Conservation (phyloP, 2,888 invertebrate genomes). For the Stegophylla sp. region DNA sequence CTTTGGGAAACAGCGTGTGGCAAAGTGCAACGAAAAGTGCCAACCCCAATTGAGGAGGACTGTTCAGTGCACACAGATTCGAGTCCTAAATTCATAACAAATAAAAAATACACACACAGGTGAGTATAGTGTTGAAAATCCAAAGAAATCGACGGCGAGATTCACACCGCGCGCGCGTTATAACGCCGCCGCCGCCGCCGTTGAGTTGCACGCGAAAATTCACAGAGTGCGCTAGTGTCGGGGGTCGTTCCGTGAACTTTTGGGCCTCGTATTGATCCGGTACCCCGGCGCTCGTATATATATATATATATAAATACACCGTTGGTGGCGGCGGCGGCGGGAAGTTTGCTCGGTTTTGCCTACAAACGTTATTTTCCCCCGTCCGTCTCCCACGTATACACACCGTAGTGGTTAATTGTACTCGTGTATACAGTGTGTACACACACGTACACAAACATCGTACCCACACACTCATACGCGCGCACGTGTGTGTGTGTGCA, state of each 20-base stretch:
- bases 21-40: too few relatives aligned
- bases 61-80: too few relatives aligned
- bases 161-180: neutral
- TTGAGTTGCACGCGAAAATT: constrained; percentile 16
- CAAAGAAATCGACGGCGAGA: too few relatives aligned
- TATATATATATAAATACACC: neutral
- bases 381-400: too few relatives aligned
- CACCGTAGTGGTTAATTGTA: constrained; percentile 55
- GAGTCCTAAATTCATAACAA: too few relatives aligned
- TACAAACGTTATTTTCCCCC: constrained; percentile 54
- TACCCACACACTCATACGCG: neutral
- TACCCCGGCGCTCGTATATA: constrained; percentile 35
- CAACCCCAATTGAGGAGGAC: too few relatives aligned
- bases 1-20: too few relatives aligned
- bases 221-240: constrained; percentile 57
- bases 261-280: constrained; percentile 59
- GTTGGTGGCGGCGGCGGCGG: neutral
- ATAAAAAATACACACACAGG: neutral
- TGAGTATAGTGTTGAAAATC: too few relatives aligned
- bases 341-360: constrained; percentile 56
- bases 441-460: neutral
- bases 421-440: neutral
- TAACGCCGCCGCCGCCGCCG: neutral
- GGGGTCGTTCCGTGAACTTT: constrained; percentile 57
- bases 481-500: neutral